These are phyloP conservation scores for Drosophila aldrichi DNA, from an alignment of 2,888 invertebrate genomes.

Conservation along the genomic window DNA sequence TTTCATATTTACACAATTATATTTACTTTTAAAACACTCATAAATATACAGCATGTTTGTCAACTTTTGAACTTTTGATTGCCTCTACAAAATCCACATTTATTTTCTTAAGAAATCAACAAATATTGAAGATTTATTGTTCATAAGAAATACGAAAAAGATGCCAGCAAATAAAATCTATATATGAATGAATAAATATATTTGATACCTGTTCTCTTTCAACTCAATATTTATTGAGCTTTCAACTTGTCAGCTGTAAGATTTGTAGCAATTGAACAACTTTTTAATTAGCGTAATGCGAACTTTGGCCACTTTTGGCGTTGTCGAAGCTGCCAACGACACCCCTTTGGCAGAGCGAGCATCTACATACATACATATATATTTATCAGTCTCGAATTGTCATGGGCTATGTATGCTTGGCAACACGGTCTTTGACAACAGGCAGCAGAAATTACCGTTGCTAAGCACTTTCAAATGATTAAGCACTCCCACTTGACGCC, in stretches of 20 bases:
- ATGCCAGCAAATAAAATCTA: background rate
- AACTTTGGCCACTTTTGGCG: constrained; percentile 23
- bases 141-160: background rate
- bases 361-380: background rate
- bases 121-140: constrained; percentile 8
- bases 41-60: background rate
- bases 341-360: constrained; percentile 9
- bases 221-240: constrained; percentile 7
- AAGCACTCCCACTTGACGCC: constrained; percentile 61
- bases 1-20: background rate
- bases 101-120: background rate
- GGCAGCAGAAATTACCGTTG: constrained; percentile 45
- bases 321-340: constrained; percentile 28
- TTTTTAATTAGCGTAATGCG: constrained; percentile 53
- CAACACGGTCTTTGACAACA: constrained; percentile 15
- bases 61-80: background rate
- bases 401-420: constrained; percentile 22
- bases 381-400: constrained; percentile 37
- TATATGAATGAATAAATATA: background rate
- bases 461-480: constrained; percentile 64
- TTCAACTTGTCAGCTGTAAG: constrained; percentile 20
- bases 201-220: too few species aligned
- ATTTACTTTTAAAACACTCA: background rate
- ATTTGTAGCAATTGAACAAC: constrained; percentile 38
- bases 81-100: background rate